Percentiles rank a stretch among this genome's conserved stretches.
Evolutionary conservation across 2,888 invertebrate genomes (phyloP).

Genomic region (Mythimna impura): DNA sequence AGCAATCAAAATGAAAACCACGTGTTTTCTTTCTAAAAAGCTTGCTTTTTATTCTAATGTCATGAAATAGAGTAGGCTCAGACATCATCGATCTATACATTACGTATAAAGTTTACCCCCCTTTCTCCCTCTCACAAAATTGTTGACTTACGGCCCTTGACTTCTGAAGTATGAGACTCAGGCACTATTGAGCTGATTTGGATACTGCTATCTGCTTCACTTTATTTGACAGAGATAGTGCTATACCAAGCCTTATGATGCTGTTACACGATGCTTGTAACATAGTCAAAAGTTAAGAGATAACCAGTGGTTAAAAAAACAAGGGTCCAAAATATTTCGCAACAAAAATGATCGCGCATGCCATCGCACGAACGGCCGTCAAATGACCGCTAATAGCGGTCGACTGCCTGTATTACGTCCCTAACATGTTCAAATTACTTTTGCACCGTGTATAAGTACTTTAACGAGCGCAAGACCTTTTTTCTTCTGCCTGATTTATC

Average conservation of each 20-base stretch:
- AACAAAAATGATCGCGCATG: no score
- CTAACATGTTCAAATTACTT: no score
- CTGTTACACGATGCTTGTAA: no score
- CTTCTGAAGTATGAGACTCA: background rate
- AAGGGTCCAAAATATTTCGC: no score
- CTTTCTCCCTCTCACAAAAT: background rate
- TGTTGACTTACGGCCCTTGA: background rate
- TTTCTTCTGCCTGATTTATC: slow-evolving; percentile 10
- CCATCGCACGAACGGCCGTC: no score
- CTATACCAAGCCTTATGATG: background rate
- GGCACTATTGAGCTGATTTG: background rate
- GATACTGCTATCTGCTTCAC: background rate
- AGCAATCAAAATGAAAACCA: background rate
- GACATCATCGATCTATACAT: background rate
- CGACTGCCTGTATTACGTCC: no score
- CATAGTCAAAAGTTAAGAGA: no score
- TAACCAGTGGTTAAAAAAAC: no score
- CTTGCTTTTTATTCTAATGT: no score
- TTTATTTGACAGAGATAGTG: background rate
- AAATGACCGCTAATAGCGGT: no score
- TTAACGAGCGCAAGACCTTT: background rate
- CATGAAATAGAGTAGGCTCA: background rate
- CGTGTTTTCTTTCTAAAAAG: no score
- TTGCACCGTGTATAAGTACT: no score
- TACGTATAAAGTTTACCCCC: background rate